Evolutionary conservation across 2,888 invertebrate species (phyloP).

Genomic region (Oeneis ivallda): DNA sequence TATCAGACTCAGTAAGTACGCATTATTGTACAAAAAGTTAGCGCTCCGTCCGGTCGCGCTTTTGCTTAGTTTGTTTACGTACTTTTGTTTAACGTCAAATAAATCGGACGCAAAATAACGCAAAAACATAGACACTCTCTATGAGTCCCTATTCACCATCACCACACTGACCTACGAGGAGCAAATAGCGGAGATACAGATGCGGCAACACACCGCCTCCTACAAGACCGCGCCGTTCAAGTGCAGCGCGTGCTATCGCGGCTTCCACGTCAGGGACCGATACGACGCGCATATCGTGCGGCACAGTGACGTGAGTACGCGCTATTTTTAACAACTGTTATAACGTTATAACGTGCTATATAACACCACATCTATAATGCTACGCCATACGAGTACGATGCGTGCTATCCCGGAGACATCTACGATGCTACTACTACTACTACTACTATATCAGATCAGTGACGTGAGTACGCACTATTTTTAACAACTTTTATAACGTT

Average conservation of each 20-base stretch:
- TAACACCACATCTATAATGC: slow-evolving; percentile 40
- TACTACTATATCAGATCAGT: slow-evolving; percentile 53
- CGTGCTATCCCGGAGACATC: slow-evolving; percentile 66
- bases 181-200: slow-evolving; percentile 63
- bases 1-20: too few relatives aligned
- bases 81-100: too few relatives aligned
- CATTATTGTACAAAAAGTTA: too few relatives aligned
- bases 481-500: too few relatives aligned
- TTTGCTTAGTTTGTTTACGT: too few relatives aligned
- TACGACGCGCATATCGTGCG: slow-evolving; percentile 61
- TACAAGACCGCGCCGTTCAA: too few relatives aligned
- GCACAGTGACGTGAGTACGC: slow-evolving; percentile 61
- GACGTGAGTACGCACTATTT: slow-evolving; percentile 58
- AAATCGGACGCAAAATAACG: slow-evolving; percentile 59
- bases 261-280: slow-evolving; percentile 60
- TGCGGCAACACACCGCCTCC: slow-evolving; percentile 57
- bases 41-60: too few relatives aligned
- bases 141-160: slow-evolving; percentile 62
- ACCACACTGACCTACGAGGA: slow-evolving; percentile 61
- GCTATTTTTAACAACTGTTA: too few relatives aligned
- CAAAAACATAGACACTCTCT: slow-evolving; percentile 51
- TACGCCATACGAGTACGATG: slow-evolving; percentile 53
- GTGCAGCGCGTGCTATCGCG: slow-evolving; percentile 61
- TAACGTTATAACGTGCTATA: too few relatives aligned
- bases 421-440: too few relatives aligned